phyloP scores from a whole-genome alignment of 2,113 vertebrate genomes.

The Hiodon tergisus region DNA sequence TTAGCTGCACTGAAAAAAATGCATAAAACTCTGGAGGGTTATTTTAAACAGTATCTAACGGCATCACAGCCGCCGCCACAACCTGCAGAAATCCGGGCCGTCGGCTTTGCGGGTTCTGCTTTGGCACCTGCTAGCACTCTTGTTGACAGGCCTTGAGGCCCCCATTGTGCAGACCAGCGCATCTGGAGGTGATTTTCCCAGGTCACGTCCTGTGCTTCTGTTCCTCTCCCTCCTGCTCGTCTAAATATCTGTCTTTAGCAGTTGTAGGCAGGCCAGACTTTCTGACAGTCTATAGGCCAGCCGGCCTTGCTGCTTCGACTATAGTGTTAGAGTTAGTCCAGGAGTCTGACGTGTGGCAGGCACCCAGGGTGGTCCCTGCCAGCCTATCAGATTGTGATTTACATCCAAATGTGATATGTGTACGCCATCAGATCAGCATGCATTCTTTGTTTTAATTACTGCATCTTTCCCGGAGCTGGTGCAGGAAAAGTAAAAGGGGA shows the following conservation, averaged over 20 bases:
- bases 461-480: too few relatives aligned
- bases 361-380: conserved; percentile 43
- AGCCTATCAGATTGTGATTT: conserved; percentile 28
- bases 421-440: too few relatives aligned
- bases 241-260: conserved; percentile 51
- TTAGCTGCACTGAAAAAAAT: too few relatives aligned
- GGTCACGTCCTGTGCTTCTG: not conserved
- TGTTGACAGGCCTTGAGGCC: too few relatives aligned
- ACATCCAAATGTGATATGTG: conserved; percentile 12
- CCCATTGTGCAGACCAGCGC: too few relatives aligned
- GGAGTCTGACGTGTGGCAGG: conserved; percentile 51
- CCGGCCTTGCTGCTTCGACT: conserved; percentile 50
- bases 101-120: not conserved
- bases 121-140: too few relatives aligned
- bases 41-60: not conserved
- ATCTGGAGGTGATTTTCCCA: not conserved
- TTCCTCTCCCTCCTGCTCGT: conserved; percentile 20
- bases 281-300: conserved; percentile 49
- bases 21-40: too few relatives aligned
- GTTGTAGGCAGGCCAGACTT: conserved; percentile 46
- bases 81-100: not conserved
- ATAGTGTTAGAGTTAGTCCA: conserved; percentile 46
- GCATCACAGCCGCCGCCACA: not conserved
- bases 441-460: too few relatives aligned
- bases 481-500: too few relatives aligned